Evolutionary conservation across 2,888 invertebrate species (phyloP).

Genomic region (Scrobipalpa atriplicella): DNA sequence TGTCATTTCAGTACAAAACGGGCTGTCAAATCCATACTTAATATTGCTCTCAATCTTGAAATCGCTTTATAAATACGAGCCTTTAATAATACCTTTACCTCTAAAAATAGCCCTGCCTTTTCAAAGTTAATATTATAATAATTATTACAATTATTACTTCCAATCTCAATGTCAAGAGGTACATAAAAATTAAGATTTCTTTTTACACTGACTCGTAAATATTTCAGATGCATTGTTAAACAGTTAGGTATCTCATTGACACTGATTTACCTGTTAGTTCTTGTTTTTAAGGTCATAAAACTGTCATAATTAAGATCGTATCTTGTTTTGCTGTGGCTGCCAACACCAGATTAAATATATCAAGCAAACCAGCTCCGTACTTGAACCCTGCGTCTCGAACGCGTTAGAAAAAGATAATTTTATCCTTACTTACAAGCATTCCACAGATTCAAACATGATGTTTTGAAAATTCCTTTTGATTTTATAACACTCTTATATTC

Average conservation of each 20-base stretch:
- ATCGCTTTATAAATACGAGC: too few species aligned
- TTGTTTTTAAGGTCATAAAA: too few species aligned
- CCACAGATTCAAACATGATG: slow-evolving; percentile 57
- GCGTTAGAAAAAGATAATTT: not conserved
- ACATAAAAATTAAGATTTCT: not conserved
- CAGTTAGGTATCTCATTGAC: not conserved
- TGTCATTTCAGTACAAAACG: too few species aligned
- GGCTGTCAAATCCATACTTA: too few species aligned
- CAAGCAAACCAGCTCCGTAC: too few species aligned
- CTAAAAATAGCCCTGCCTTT: slow-evolving; percentile 48
- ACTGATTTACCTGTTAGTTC: too few species aligned
- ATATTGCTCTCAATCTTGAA: too few species aligned
- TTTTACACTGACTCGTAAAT: not conserved
- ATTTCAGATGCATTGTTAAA: not conserved
- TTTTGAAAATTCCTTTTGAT: slow-evolving; percentile 56
- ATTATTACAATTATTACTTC: not conserved
- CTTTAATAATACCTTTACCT: too few species aligned
- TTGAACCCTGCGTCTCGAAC: too few species aligned
- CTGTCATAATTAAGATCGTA: too few species aligned
- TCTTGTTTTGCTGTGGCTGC: too few species aligned
- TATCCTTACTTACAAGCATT: slow-evolving; percentile 49
- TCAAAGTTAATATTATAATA: slow-evolving; percentile 30
- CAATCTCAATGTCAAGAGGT: slow-evolving; percentile 1
- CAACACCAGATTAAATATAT: too few species aligned
- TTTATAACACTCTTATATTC: slow-evolving; percentile 67